These are phyloP conservation scores for Cydia strobilella DNA, from an alignment of 1,140 invertebrate genomes.

Conservation along the genomic window DNA sequence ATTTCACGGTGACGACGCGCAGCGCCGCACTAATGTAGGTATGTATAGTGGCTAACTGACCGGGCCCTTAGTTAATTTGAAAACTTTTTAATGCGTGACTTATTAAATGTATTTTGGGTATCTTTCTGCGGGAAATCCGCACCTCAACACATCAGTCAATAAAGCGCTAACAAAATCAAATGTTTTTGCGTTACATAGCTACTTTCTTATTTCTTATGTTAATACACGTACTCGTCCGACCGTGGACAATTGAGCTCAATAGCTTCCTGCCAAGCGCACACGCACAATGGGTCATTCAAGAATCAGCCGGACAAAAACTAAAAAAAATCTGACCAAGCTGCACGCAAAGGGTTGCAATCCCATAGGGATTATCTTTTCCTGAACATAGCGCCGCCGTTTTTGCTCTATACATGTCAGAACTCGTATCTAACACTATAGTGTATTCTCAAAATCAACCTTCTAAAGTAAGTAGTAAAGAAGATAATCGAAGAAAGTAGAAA, in stretches of 20 bases:
- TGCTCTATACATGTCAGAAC: slow-evolving; percentile 10
- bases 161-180: slow-evolving; percentile 4
- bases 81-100: too few species aligned
- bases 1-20: too few species aligned
- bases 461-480: not conserved
- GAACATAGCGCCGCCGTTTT: slow-evolving; percentile 64
- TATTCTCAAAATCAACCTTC: not conserved
- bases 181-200: slow-evolving; percentile 39
- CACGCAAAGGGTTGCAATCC: slow-evolving; percentile 57
- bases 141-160: slow-evolving; percentile 1
- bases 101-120: not conserved
- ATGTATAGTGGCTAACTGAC: too few species aligned
- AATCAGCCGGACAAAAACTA: slow-evolving; percentile 52
- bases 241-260: slow-evolving; percentile 67
- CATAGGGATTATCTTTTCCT: slow-evolving; percentile 58
- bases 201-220: slow-evolving; percentile 71
- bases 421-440: not conserved
- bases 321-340: slow-evolving; percentile 37
- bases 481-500: not conserved
- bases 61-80: too few species aligned
- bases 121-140: not conserved
- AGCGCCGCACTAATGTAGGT: too few species aligned
- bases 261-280: slow-evolving; percentile 66
- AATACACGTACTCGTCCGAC: slow-evolving; percentile 56
- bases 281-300: slow-evolving; percentile 67